Evolutionary conservation across 2,888 invertebrate species (phyloP), one percentile per base, ranked within the genome.

Genomic region (Macrophya annulata): DNA sequence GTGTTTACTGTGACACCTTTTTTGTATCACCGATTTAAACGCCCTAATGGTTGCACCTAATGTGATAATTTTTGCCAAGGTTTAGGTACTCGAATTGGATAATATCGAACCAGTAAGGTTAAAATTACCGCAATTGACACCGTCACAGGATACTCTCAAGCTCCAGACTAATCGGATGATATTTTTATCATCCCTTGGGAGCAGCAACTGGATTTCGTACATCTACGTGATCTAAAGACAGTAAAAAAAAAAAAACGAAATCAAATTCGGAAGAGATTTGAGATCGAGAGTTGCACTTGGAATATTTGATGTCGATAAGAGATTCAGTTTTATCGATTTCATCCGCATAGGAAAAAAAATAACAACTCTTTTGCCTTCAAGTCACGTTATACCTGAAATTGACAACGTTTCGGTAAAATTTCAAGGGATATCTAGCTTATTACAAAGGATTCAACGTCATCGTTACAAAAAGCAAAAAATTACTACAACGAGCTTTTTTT

Each of bases 341-440:
- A 45, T 4, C 43, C 45, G n/a, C n/a, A n/a, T n/a, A n/a, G n/a
- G n/a, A 4, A 45, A 21, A 74, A n/a, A 1, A 17, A 12, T 43
- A 17, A n/a, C 1, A 25, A 17, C 25, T 15, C 21, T 77, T 77
- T 77, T 25, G 17, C 15, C 37, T 51, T 51, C 72, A 12, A 31
- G 37, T 51, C 77, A 55, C 51, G 51, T 77, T 37, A 17, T 77
- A 48, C 77, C 48, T 76, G 17, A n/a, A 51, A 51, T 77, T 77
- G 4, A 10, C 77, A 74, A 74, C 45, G 51, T 15, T 55, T 77
- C 10, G 77, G 10, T 55, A 10, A 9, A 76, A 77, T 37, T 51
- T 21, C 37, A 9, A 55, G 77, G 45, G 76, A 8, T 55, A 55
- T n/a, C n/a, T 48, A 48, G 25, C 12, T 48, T 48, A 48, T 48